Percentiles rank a stretch among this genome's conserved stretches.
phyloP scores from a whole-genome alignment of 2,797 vertebrate genomes.

The Lepus townsendii region DNA sequence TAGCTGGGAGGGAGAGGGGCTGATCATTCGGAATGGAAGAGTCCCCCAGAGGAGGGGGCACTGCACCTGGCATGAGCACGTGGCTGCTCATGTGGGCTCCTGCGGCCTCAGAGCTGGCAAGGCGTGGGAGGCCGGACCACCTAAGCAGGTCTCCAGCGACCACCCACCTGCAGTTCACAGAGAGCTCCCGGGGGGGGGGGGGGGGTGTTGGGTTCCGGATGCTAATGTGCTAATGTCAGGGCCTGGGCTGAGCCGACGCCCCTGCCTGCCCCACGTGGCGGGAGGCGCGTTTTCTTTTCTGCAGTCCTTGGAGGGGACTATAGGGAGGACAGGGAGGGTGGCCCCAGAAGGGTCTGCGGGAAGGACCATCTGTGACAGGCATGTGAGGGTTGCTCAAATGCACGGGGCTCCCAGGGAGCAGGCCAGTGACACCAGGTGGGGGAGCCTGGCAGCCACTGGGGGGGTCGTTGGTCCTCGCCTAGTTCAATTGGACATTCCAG shows the following conservation, averaged over 20 bases:
- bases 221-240: neutral
- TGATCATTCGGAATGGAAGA: neutral
- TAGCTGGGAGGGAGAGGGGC: neutral
- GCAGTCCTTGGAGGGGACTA: neutral
- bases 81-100: neutral
- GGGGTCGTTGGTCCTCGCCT: neutral
- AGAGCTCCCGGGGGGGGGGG: neutral
- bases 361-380: neutral
- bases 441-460: neutral
- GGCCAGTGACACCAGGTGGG: rapidly evolving
- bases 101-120: neutral
- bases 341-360: neutral
- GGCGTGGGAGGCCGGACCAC: neutral
- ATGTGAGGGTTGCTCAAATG: neutral
- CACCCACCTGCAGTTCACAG: neutral
- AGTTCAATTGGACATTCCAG: neutral
- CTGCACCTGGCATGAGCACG: neutral
- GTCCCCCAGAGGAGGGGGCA: neutral
- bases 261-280: too few species aligned
- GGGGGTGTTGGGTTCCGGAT: too few species aligned
- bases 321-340: neutral
- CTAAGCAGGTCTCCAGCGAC: neutral
- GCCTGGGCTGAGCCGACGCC: too few species aligned
- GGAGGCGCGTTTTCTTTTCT: neutral
- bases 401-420: neutral